These are phyloP conservation scores for Lepus townsendii DNA, from an alignment of 2,797 vertebrate species.

Conservation along the genomic window DNA sequence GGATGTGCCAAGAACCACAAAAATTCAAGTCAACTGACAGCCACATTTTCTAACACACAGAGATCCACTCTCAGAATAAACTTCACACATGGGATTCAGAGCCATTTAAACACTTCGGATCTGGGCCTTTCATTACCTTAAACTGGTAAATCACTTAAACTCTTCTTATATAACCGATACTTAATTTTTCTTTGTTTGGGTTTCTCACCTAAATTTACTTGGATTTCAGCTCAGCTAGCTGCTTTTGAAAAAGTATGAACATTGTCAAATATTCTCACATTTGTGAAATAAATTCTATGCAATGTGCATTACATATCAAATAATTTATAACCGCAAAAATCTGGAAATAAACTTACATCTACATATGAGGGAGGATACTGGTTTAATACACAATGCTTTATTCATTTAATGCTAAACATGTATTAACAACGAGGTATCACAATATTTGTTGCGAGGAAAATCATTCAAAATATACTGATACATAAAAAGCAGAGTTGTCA, in stretches of 20 bases:
- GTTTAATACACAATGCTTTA: not conserved
- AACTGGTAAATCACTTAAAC: not conserved
- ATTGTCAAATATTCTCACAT: not conserved
- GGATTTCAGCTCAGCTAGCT: not conserved
- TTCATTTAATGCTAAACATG: not conserved
- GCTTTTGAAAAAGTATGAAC: not conserved
- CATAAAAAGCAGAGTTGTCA: not conserved
- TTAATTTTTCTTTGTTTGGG: not conserved
- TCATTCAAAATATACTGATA: not conserved
- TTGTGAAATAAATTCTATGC: not conserved
- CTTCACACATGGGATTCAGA: not conserved
- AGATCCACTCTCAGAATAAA: not conserved
- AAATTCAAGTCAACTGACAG: not conserved
- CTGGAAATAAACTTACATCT: conserved; percentile 1
- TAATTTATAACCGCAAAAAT: conserved; percentile 11
- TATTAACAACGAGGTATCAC: not conserved
- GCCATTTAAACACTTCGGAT: conserved; percentile 1
- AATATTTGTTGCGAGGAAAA: not conserved
- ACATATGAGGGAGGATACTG: not conserved
- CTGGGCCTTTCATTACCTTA: not conserved
- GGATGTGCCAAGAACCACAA: not conserved
- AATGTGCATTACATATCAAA: not conserved
- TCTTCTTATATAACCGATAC: not conserved
- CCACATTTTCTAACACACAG: conserved; percentile 2
- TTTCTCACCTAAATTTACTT: not conserved